Conservation (phyloP, 2,797 vertebrate species). For the Pseudochromis fuscus region DNA sequence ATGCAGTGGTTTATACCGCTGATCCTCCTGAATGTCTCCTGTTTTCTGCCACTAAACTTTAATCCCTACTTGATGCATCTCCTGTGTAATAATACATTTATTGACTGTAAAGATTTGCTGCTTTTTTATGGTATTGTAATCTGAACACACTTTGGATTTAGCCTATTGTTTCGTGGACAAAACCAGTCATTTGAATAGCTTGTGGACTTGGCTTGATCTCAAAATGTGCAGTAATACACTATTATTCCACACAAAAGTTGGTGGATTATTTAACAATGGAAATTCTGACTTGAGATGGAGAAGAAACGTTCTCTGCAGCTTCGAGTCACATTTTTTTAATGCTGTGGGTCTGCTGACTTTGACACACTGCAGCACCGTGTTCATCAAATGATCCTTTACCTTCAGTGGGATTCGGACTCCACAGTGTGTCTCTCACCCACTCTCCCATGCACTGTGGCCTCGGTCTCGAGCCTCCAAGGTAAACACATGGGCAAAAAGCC, state of each 20-base stretch:
- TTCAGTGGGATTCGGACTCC: constrained; percentile 24
- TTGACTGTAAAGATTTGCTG: not conserved
- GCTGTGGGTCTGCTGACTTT: constrained; percentile 13
- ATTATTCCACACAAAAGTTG: not conserved
- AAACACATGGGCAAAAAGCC: constrained; percentile 72
- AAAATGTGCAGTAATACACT: no score
- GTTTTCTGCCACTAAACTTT: not conserved
- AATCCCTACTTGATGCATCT: not conserved
- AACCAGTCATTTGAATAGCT: not conserved
- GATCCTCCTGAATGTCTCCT: not conserved
- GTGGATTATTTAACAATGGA: not conserved
- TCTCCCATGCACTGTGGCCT: constrained; percentile 48
- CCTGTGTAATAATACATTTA: not conserved
- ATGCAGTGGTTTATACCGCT: not conserved
- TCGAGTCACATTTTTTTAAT: not conserved
- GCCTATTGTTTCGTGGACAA: not conserved
- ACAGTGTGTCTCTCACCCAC: constrained; percentile 21
- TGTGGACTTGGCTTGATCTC: not conserved
- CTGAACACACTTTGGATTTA: not conserved
- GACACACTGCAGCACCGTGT: not conserved
- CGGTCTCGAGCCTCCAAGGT: constrained; percentile 69
- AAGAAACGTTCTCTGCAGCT: not conserved
- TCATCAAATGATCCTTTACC: not conserved
- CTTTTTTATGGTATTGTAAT: not conserved
- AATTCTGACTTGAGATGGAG: not conserved